These are phyloP conservation scores for Megaceryle maxima DNA, from an alignment of 2,113 vertebrate species.

Conservation along the genomic window DNA sequence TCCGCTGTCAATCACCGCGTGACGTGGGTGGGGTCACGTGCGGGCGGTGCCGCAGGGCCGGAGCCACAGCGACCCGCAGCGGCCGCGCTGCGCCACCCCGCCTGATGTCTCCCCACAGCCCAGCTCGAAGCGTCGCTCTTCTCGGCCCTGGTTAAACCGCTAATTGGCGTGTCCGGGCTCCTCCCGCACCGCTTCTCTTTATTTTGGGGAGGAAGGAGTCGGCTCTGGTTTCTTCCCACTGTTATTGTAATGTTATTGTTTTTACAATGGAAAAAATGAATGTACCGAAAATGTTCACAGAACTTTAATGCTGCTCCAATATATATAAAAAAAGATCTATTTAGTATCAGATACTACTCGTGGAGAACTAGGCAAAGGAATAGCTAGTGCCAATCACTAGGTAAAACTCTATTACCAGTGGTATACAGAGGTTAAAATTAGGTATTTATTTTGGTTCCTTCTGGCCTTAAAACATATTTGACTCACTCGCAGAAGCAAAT, in stretches of 20 bases:
- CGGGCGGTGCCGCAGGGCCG: too few relatives aligned
- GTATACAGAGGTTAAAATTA: background rate
- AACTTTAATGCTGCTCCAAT: rapidly evolving
- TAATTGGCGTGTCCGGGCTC: background rate
- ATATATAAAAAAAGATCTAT: background rate
- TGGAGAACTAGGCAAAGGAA: background rate
- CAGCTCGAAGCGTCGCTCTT: too few relatives aligned
- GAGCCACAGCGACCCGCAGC: background rate
- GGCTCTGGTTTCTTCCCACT: background rate
- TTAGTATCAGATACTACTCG: background rate
- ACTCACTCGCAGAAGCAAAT: background rate
- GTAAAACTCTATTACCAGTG: background rate
- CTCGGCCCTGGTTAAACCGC: too few relatives aligned
- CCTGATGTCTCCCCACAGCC: too few relatives aligned
- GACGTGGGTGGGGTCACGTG: too few relatives aligned
- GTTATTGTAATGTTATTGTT: background rate
- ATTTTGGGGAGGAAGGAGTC: background rate
- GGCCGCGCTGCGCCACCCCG: background rate
- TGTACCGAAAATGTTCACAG: rapidly evolving
- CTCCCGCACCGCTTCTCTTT: background rate
- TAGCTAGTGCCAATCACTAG: background rate
- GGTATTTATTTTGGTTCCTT: background rate
- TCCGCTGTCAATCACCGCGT: too few relatives aligned
- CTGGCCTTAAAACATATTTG: background rate
- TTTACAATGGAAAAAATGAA: background rate